These are phyloP conservation scores for Parazoanthus swiftii DNA, from an alignment of 92 coral and sea anemone species.

Conservation along the genomic window DNA sequence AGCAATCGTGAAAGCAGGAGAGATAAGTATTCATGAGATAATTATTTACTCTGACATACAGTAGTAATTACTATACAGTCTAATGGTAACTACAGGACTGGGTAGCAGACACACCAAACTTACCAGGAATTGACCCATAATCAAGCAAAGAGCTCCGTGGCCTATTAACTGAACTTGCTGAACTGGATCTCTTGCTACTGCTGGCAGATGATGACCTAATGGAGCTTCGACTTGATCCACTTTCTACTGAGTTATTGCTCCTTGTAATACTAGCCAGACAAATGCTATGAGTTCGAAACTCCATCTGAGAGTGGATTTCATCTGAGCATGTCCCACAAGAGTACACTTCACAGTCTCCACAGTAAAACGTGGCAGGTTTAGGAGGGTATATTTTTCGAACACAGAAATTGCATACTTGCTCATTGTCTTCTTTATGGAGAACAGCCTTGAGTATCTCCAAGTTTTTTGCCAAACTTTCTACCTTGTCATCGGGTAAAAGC, in stretches of 20 bases:
- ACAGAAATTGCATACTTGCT: constrained; percentile 89
- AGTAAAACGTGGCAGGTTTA: constrained; percentile 81
- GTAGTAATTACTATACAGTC: not conserved
- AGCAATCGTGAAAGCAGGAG: too few species aligned
- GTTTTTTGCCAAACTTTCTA: constrained; percentile 80
- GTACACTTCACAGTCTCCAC: constrained; percentile 84
- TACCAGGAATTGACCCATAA: constrained; percentile 79
- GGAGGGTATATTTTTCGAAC: constrained; percentile 94
- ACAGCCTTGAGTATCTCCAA: constrained; percentile 80
- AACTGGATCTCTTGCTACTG: not conserved
- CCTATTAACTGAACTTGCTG: constrained; percentile 15
- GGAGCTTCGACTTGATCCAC: not conserved
- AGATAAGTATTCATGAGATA: too few species aligned
- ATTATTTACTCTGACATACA: not conserved
- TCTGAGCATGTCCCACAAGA: constrained; percentile 94
- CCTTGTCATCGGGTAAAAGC: constrained; percentile 73
- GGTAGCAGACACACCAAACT: not conserved
- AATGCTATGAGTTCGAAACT: constrained; percentile 83
- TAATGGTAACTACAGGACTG: not conserved
- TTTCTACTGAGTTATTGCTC: not conserved
- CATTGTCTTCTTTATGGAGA: constrained; percentile 72
- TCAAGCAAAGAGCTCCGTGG: constrained; percentile 67
- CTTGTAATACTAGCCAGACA: constrained; percentile 67
- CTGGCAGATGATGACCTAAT: not conserved
- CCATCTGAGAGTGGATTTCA: constrained; percentile 88